phyloP scores from a whole-genome alignment of 2,113 vertebrate genomes.

The Anguilla japonica region DNA sequence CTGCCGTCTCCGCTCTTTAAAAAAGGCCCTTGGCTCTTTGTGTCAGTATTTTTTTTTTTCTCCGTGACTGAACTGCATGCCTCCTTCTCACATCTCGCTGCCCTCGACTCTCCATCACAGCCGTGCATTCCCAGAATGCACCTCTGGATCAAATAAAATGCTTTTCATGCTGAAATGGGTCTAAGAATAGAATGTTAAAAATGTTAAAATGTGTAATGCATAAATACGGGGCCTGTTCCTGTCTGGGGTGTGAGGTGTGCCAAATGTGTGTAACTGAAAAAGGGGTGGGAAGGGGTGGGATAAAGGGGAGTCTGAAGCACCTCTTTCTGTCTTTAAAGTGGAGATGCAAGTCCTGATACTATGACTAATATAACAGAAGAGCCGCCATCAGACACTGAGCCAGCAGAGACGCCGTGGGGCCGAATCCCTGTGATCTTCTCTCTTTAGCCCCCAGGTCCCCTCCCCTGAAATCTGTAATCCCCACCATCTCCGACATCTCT shows the following conservation, averaged over 20 bases:
- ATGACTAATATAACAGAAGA: neutral
- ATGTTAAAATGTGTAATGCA: neutral
- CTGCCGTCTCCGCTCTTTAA: neutral
- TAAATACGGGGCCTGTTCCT: neutral
- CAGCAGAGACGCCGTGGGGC: neutral
- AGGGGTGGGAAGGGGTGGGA: neutral
- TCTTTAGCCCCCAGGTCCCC: no score
- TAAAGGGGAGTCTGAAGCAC: neutral
- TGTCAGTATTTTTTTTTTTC: neutral
- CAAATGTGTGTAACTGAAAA: neutral
- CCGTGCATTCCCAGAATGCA: neutral
- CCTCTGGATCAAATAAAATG: neutral
- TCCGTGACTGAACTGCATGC: neutral
- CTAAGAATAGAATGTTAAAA: neutral
- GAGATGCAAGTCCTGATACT: neutral
- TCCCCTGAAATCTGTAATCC: neutral
- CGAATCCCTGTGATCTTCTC: neutral
- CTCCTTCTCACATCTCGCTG: neutral
- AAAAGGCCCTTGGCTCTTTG: neutral
- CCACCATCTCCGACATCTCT: no score
- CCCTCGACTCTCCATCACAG: neutral
- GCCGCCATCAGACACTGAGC: neutral
- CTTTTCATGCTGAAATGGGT: neutral
- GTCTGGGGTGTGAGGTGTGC: neutral
- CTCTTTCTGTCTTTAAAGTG: neutral